Evolutionary conservation across 2,888 invertebrate species (phyloP).

Genomic region (Leucophora obtusa): DNA sequence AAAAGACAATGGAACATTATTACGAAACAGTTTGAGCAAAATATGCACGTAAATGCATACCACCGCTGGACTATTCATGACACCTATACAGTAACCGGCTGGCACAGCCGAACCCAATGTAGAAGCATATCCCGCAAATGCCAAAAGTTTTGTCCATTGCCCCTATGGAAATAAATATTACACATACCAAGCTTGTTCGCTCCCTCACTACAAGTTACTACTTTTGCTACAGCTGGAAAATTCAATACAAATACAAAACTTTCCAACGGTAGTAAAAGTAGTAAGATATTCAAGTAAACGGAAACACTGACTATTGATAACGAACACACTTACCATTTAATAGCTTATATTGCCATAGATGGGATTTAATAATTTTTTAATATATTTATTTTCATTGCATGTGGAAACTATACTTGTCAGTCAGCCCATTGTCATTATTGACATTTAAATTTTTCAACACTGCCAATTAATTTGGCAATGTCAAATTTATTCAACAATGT

Average conservation of each 20-base stretch:
- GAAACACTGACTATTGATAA: too few species aligned
- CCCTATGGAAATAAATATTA: slow-evolving; percentile 32
- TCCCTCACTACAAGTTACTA: too few species aligned
- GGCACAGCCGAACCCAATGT: slow-evolving; percentile 89
- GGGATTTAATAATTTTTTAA: neutral
- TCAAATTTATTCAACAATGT: too few species aligned
- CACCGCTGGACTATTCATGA: slow-evolving; percentile 88
- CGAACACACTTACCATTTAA: too few species aligned
- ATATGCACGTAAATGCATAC: slow-evolving; percentile 79
- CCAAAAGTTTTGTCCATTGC: slow-evolving; percentile 78
- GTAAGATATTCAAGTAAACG: too few species aligned
- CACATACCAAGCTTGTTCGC: too few species aligned
- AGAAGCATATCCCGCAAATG: slow-evolving; percentile 85
- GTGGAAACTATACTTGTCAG: too few species aligned
- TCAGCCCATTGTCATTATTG: neutral
- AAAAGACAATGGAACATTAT: neutral
- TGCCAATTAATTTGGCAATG: neutral
- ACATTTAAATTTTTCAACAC: neutral
- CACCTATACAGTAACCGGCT: slow-evolving; percentile 91
- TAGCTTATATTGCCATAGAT: neutral
- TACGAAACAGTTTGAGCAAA: neutral
- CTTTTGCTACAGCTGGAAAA: too few species aligned
- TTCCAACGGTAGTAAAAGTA: too few species aligned
- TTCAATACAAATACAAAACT: too few species aligned
- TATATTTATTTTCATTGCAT: neutral